Evolutionary conservation across 2,113 vertebrate genomes (phyloP).

Genomic region (Polyodon spathula): DNA sequence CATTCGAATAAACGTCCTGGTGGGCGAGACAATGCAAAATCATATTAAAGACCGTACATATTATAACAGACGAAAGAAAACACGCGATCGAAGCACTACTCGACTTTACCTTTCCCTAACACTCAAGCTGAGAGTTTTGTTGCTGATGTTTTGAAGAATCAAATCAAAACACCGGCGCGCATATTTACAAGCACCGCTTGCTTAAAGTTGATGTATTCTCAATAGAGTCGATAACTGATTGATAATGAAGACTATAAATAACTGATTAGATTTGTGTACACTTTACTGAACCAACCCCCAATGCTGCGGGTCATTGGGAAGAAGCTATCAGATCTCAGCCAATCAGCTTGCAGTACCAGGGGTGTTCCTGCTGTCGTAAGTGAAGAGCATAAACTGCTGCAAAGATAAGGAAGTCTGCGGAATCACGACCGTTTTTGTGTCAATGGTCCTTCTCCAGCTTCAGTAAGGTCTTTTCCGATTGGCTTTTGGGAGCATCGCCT

Average conservation of each 20-base stretch:
- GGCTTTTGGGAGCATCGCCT: too few relatives aligned
- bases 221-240: neutral
- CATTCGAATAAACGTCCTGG: slow-evolving; percentile 1
- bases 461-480: neutral
- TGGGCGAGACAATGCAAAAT: neutral
- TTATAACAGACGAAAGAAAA: slow-evolving; percentile 4
- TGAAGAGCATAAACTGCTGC: slow-evolving; percentile 26
- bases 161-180: neutral
- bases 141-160: slow-evolving; percentile 1
- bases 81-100: neutral
- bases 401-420: neutral
- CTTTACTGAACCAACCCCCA: slow-evolving; percentile 22
- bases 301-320: slow-evolving; percentile 19
- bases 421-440: neutral
- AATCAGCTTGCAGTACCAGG: slow-evolving; percentile 31
- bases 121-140: slow-evolving; percentile 4
- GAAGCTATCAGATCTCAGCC: slow-evolving; percentile 20
- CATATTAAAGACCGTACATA: neutral
- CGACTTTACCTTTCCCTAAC: slow-evolving; percentile 4
- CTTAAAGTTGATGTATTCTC: neutral
- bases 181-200: slow-evolving; percentile 1
- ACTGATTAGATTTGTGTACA: slow-evolving; percentile 21
- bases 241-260: slow-evolving; percentile 15
- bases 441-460: neutral
- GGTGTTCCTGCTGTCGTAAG: slow-evolving; percentile 22